Evolutionary conservation across 2,113 vertebrate species (phyloP).

Genomic region (Tachysurus vachellii): DNA sequence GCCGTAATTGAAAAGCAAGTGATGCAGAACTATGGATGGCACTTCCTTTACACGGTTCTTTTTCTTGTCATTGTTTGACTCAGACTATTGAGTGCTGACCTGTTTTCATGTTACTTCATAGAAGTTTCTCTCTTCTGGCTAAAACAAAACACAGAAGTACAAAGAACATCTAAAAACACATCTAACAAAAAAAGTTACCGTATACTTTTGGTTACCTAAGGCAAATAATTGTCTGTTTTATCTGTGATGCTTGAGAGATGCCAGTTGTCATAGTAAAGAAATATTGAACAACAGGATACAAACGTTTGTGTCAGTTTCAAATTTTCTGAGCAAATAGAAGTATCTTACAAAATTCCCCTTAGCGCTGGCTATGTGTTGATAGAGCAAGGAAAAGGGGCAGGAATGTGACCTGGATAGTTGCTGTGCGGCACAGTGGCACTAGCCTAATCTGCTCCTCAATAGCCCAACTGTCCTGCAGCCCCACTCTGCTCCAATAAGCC

Average conservation of each 20-base stretch:
- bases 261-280: conserved; percentile 14
- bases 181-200: background rate
- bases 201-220: background rate
- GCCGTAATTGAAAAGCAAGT: conserved; percentile 92
- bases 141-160: background rate
- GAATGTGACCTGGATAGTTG: conserved; percentile 47
- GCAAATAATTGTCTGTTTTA: background rate
- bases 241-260: background rate
- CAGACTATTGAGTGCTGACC: conserved; percentile 66
- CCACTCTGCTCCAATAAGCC: conserved; percentile 56
- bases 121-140: conserved; percentile 57
- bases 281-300: background rate
- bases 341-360: background rate
- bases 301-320: conserved; percentile 27
- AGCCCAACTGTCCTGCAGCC: conserved; percentile 59
- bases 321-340: conserved; percentile 6
- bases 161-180: conserved; percentile 18
- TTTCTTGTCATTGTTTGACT: conserved; percentile 74
- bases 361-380: conserved; percentile 7
- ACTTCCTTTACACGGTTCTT: conserved; percentile 65
- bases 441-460: conserved; percentile 67
- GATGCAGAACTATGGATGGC: conserved; percentile 83
- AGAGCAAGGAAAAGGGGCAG: background rate
- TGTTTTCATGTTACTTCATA: conserved; percentile 64
- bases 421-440: conserved; percentile 57